These are phyloP conservation scores for Drosophila mauritiana DNA, from an alignment of 1,140 invertebrate genomes.

Conservation along the genomic window DNA sequence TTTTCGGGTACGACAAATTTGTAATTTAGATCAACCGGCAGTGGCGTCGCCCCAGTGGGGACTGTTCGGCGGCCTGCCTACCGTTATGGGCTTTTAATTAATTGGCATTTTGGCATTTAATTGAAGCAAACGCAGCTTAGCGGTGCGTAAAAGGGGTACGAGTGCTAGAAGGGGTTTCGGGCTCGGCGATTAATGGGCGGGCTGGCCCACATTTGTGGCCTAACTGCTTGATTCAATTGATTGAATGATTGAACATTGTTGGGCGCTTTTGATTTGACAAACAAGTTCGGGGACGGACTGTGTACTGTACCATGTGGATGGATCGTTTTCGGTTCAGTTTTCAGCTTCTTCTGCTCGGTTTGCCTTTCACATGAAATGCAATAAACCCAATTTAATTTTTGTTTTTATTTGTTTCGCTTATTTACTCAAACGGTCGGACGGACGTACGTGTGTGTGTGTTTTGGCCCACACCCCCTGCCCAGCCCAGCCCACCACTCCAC, in stretches of 20 bases:
- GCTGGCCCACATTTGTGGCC: conserved; percentile 27
- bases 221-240: conserved; percentile 43
- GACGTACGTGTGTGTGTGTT: conserved; percentile 32
- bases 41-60: conserved; percentile 7
- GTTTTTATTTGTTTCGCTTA: conserved; percentile 79
- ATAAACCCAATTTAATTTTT: conserved; percentile 79
- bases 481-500: too few species aligned
- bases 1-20: conserved; percentile 74
- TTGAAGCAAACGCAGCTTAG: conserved; percentile 53
- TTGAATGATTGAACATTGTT: conserved; percentile 39
- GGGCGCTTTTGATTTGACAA: conserved; percentile 38
- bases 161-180: neutral
- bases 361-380: conserved; percentile 79
- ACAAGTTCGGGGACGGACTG: conserved; percentile 2
- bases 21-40: conserved; percentile 67
- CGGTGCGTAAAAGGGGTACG: conserved; percentile 52
- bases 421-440: conserved; percentile 57
- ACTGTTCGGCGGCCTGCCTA: conserved; percentile 4
- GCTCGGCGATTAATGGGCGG: neutral
- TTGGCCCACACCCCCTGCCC: neutral
- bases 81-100: conserved; percentile 78
- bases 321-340: conserved; percentile 18
- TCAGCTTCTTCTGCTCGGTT: conserved; percentile 39
- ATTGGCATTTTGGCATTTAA: conserved; percentile 79
- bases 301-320: too few species aligned